These are phyloP conservation scores for Abrostola tripartita DNA, from an alignment of 2,888 invertebrate genomes.

Conservation along the genomic window DNA sequence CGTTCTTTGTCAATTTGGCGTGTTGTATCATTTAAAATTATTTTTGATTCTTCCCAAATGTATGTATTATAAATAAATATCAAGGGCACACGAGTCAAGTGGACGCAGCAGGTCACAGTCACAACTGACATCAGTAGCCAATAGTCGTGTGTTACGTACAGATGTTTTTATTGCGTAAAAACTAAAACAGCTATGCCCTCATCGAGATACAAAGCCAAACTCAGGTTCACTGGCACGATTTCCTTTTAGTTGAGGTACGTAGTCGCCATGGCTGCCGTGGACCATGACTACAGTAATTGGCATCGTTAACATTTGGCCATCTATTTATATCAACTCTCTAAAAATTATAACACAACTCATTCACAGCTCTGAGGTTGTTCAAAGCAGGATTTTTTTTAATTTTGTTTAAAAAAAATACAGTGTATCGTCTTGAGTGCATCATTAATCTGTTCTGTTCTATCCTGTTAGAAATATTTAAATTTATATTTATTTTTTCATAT, in stretches of 20 bases:
- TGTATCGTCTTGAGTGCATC: too few species aligned
- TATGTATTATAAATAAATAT: slow-evolving; percentile 43
- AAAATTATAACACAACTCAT: slow-evolving; percentile 10
- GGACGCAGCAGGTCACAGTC: slow-evolving; percentile 51
- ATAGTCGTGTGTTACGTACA: slow-evolving; percentile 38
- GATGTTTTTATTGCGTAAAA: slow-evolving; percentile 68
- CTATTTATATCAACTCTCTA: slow-evolving; percentile 46
- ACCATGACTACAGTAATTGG: slow-evolving; percentile 74
- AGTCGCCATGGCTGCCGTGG: slow-evolving; percentile 71
- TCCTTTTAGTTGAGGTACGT: slow-evolving; percentile 66
- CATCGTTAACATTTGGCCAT: slow-evolving; percentile 59
- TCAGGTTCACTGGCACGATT: slow-evolving; percentile 84
- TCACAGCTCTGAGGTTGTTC: slow-evolving; percentile 15
- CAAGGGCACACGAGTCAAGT: slow-evolving; percentile 60
- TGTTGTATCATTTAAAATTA: slow-evolving; percentile 33
- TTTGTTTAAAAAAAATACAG: not conserved
- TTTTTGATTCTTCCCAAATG: slow-evolving; percentile 46
- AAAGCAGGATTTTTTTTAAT: not conserved
- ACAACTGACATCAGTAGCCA: slow-evolving; percentile 31
- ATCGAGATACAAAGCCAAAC: slow-evolving; percentile 70
- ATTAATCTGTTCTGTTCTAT: too few species aligned
- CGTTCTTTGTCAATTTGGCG: slow-evolving; percentile 30
- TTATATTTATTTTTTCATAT: too few species aligned
- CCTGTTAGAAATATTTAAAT: too few species aligned
- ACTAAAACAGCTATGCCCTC: slow-evolving; percentile 69